Base-by-base conservation (phyloP, 1,140 invertebrate species). In the Augochlora pura region DNA sequence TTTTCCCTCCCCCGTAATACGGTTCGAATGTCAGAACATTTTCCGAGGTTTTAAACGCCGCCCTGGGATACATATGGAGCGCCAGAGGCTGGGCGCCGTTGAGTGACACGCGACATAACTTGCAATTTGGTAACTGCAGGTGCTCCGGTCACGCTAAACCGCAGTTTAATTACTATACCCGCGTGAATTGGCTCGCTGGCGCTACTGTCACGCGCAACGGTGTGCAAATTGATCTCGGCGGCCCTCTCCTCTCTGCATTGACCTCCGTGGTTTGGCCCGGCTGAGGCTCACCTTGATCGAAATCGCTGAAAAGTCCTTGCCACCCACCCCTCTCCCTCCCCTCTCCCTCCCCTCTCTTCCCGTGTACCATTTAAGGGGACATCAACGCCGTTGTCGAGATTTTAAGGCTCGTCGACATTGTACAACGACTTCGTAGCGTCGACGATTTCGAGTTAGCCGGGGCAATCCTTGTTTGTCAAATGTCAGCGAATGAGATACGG, bases 131-230 rank as follows among this genome's bases (percentile, higher is more conserved):
- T 87, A 90, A 90, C 90, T 88, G 79, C 89, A 91, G 90, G 88
- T 91, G 90, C 86, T 90, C 86, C 87, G 89, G 87, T 88, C 89
- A 91, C 87, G 87, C 85, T 88, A 89, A 92, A 92, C 91, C 91
- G 86, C 91, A 93, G 90, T 92, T 91, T 92, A 92, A 93, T 93
- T 93, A 92, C 90, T 90, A 90, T 88, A 87, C 86, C 87, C 81
- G 87, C 86, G 90, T 88, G 88, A 91, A 91, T 90, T 89, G 90
- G 89, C 87, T 88, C 86, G 86, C 87, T 89, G 84, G 87, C 86
- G 88, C 85, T 79, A 87, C 89, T 92, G 90, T 91, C 90, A 91
- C 88, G 84, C 84, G 85, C 91, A 92, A 87, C 85, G 79, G 80
- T 79, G 81, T 68, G 85, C 88, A 88, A 91, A 92, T 92, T 92